Percentiles rank a stretch among this genome's conserved stretches.
These are phyloP conservation scores for Deilephila porcellus DNA, from an alignment of 2,888 invertebrate species.

Conservation along the genomic window DNA sequence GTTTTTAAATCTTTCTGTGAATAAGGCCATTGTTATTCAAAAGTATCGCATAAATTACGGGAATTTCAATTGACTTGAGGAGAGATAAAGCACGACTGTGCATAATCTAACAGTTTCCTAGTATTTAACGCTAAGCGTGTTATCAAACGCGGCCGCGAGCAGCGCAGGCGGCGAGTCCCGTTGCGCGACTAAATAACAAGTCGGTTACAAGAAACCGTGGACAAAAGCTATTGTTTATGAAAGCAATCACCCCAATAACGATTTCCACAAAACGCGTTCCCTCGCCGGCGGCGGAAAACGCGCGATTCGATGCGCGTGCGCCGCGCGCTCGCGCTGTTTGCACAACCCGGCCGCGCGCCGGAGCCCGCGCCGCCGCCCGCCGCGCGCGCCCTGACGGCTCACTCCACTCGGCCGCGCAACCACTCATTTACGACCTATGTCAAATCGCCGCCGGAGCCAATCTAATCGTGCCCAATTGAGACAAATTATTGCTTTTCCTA, in stretches of 20 bases:
- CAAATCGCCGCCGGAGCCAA: constrained; percentile 81
- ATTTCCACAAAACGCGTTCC: constrained; percentile 80
- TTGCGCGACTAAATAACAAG: constrained; percentile 72
- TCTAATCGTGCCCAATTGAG: constrained; percentile 84
- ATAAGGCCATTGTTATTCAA: too few relatives aligned
- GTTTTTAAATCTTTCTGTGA: too few relatives aligned
- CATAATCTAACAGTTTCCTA: constrained; percentile 48
- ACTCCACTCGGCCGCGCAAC: constrained; percentile 67
- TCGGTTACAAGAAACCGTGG: constrained; percentile 70
- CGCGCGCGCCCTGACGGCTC: constrained; percentile 54
- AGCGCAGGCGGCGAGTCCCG: constrained; percentile 55
- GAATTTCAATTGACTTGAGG: constrained; percentile 28
- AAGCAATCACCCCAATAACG: constrained; percentile 84
- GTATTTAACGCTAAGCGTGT: constrained; percentile 51
- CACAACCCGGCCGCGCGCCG: constrained; percentile 63
- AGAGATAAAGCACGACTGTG: constrained; percentile 55
- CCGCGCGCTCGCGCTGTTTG: constrained; percentile 70
- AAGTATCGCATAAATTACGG: constrained; percentile 21
- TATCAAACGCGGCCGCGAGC: constrained; percentile 63
- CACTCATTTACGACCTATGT: constrained; percentile 82
- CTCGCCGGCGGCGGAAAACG: constrained; percentile 76
- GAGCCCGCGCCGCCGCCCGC: constrained; percentile 47
- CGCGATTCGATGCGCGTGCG: constrained; percentile 83
- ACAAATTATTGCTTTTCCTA: constrained; percentile 84
- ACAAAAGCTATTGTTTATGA: constrained; percentile 84